These are phyloP conservation scores for Burhinus bistriatus DNA, from an alignment of 2,113 vertebrate species.

Conservation along the genomic window DNA sequence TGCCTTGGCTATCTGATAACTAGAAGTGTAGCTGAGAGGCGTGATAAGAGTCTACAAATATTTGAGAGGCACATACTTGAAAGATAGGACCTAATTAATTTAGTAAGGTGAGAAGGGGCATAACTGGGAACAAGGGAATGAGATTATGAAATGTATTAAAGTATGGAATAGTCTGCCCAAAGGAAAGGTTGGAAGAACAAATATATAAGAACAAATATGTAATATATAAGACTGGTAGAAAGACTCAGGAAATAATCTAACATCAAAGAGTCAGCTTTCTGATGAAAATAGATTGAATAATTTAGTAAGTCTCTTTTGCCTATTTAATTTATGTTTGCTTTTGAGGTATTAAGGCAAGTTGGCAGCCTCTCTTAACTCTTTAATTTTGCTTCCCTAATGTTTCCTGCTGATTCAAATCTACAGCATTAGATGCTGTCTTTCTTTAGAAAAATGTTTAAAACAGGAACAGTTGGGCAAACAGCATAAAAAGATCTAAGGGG, in stretches of 20 bases:
- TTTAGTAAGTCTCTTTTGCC: neutral
- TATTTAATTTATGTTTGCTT: slow-evolving; percentile 39
- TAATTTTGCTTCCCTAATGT: neutral
- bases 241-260: slow-evolving; percentile 1
- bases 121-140: slow-evolving; percentile 8
- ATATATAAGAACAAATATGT: neutral
- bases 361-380: neutral
- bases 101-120: neutral
- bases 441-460: neutral
- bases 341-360: neutral
- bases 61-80: neutral
- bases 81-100: neutral
- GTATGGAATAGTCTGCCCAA: neutral
- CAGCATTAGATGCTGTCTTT: neutral
- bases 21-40: neutral
- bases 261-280: slow-evolving; percentile 12
- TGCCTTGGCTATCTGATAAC: neutral
- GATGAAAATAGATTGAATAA: slow-evolving; percentile 13
- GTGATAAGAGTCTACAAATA: neutral
- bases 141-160: neutral
- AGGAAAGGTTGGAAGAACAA: slow-evolving; percentile 5
- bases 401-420: neutral
- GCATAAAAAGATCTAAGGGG: neutral
- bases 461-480: neutral
- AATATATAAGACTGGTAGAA: neutral